Percentiles rank a stretch among this genome's conserved stretches.
These are phyloP conservation scores for Scomber scombrus DNA, from an alignment of 2,113 vertebrate species.

Conservation along the genomic window DNA sequence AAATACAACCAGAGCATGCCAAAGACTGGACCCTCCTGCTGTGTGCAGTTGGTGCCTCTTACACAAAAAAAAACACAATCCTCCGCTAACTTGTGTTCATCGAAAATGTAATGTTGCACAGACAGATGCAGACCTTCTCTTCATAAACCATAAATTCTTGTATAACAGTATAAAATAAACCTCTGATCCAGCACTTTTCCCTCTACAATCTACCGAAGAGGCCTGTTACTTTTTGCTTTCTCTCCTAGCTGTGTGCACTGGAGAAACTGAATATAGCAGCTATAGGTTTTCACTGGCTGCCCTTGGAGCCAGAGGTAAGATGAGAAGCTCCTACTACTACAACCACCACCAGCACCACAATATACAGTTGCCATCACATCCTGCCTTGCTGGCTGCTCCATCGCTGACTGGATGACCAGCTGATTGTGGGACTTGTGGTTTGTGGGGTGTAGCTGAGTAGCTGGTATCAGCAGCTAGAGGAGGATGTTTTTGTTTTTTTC, in stretches of 20 bases:
- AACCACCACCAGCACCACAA: slow-evolving; percentile 40
- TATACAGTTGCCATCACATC: background rate
- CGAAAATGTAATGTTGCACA: background rate
- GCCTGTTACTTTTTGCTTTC: background rate
- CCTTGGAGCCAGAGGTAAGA: slow-evolving; percentile 58
- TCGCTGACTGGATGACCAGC: background rate
- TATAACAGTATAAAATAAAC: background rate
- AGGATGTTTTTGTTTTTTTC: slow-evolving; percentile 5
- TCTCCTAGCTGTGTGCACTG: background rate
- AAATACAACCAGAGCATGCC: slow-evolving; percentile 12
- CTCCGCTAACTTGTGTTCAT: background rate
- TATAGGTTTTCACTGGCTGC: slow-evolving; percentile 53
- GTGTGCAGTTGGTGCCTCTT: slow-evolving; percentile 1
- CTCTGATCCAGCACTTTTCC: background rate
- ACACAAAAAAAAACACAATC: background rate
- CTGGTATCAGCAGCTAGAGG: background rate
- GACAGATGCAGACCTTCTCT: background rate
- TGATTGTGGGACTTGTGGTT: background rate
- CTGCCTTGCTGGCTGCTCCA: background rate
- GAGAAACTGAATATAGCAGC: slow-evolving; percentile 47
- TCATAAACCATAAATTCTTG: background rate
- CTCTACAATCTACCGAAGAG: background rate
- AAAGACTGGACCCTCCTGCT: slow-evolving; percentile 22
- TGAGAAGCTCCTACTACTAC: slow-evolving; percentile 31
- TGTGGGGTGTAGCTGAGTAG: background rate